Evolutionary conservation across 2,888 invertebrate species (phyloP), one percentile per base, ranked within the genome.

Genomic region (Ptilodon capucinus): DNA sequence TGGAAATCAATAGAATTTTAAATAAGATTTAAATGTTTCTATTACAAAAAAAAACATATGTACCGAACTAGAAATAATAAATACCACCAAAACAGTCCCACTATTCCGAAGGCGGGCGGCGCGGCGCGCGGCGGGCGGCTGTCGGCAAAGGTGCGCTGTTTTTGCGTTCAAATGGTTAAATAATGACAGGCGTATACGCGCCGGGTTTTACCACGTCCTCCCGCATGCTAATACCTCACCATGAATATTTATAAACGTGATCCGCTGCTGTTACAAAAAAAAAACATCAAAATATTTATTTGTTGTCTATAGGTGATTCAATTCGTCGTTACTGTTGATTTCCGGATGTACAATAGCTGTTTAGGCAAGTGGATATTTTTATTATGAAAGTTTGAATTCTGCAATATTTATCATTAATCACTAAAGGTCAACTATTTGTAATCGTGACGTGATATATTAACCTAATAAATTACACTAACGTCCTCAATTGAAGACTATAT

Each of bases 171-270:
- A 89, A 90, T 89, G 78, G 76, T 79, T 77, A 87, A 80, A 89
- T 89, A 88, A 90, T 90, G 86, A 88, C 80, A 81, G 82, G 71
- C 81, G 80, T 74, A 36, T 71, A 51, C 58, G 74, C 73, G 68
- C 63, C 54, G 57, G 67, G 70, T 63, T 60, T 72, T 71, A 63
- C 71, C 69, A 72, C 71, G 78, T 71, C 67, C 71, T 69, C 80
- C 81, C 76, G 82, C 83, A 86, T 84, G 82, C 85, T 85, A 88
- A 88, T 87, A 84, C 73, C 59, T 59, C 56, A 67, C 68, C 80
- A 88, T 90, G 88, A 89, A 90, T 90, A 90, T 90, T 89, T 88
- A 90, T 89, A 81, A 71, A 79, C 75, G 74, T 81, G 77, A 84
- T 82, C 82, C 79, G 68, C 70, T 64, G 76, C 70, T 69, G 68